Evolutionary conservation across 2,113 vertebrate genomes (phyloP), one percentile per base, ranked within the genome.

Genomic region (Coregonus clupeaformis): DNA sequence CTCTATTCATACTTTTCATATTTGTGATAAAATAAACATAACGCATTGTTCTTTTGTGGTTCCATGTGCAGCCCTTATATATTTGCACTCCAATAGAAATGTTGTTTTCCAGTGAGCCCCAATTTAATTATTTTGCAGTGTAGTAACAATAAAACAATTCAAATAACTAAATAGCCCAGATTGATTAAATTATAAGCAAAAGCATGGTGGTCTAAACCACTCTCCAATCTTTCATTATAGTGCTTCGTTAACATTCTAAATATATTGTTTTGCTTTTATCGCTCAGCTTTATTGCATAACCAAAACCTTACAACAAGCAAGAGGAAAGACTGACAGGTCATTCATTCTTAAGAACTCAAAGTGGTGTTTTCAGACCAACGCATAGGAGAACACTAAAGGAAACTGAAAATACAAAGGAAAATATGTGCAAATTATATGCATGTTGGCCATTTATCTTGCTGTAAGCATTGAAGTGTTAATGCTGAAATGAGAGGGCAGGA

Each of bases 31-130:
- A 86, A 81, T 72, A 71, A 77, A 79, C 75, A 83, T 62, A 78
- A 75, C 22, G 77, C 36, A 68, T 55, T 60, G 69, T 52, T 65
- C 14, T 22, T 62, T 68, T 25, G 77, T 74, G 78, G 79, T 70
- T 82, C 73, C 63, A 66, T 13, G 42, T 76, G 78, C 71, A 87
- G 86, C 79, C 82, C 80, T 85, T 86, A 27, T 30, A 66, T 68
- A 49, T 62, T 65, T 22, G 45, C 59, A 68, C 11, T 71, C 24
- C 68, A 77, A 57, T 57, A 14, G 5, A 71, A 73, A 81, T 36
- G 69, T 62, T n/a, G 36, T 36, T 68, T 69, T 73, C 77, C 77
- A 78, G 69, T 75, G 14, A 65, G 68, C 64, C 76, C 59, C 73
- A 74, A 68, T 42, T 36, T 11, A 42, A 3, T 42, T 32, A n/a